phyloP scores from a whole-genome alignment of 2,797 vertebrate species.

The Rhabdophis nuchalis region DNA sequence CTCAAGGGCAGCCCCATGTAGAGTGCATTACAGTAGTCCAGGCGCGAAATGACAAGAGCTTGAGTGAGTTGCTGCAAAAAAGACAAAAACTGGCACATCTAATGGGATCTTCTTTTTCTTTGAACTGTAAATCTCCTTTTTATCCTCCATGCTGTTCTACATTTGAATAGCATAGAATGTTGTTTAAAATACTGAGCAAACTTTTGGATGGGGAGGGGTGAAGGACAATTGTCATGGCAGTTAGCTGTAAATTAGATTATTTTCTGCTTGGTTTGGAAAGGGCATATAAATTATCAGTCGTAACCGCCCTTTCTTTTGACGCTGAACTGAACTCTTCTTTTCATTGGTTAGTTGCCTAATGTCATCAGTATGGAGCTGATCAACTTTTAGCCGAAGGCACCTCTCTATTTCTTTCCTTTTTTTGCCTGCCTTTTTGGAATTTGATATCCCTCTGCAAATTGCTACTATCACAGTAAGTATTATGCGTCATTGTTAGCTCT shows the following conservation, averaged over 20 bases:
- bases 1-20: too few relatives aligned
- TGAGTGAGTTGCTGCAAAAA: not conserved
- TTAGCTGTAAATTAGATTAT: not conserved
- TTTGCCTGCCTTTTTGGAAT: conserved; percentile 17
- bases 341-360: conserved; percentile 42
- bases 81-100: not conserved
- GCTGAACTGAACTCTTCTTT: not conserved
- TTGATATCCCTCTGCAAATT: conserved; percentile 24
- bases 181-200: not conserved
- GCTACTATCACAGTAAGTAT: conserved; percentile 47
- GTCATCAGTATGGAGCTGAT: conserved; percentile 8
- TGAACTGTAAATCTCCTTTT: too few relatives aligned
- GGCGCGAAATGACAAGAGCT: too few relatives aligned
- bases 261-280: not conserved
- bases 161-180: not conserved
- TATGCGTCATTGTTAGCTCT: not conserved
- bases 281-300: not conserved
- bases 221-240: not conserved
- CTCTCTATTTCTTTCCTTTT: conserved; percentile 26
- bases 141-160: too few relatives aligned
- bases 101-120: not conserved
- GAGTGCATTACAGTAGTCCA: too few relatives aligned
- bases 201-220: not conserved
- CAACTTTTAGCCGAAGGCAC: conserved; percentile 17
- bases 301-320: conserved; percentile 17